Evolutionary conservation across 2,888 invertebrate genomes (phyloP).

Genomic region (Rhingia campestris): DNA sequence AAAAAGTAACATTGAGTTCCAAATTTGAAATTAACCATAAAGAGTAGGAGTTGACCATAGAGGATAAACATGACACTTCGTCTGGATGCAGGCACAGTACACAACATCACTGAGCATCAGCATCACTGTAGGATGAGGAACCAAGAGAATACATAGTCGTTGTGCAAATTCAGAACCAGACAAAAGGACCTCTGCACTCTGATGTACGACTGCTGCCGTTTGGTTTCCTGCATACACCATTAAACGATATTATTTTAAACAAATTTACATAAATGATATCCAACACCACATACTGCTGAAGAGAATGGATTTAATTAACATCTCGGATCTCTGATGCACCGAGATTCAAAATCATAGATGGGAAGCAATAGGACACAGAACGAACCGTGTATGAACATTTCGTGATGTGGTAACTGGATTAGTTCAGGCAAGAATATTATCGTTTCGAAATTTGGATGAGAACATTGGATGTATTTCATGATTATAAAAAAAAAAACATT

Average conservation of each 20-base stretch:
- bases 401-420: too few relatives aligned
- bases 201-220: slow-evolving; percentile 7
- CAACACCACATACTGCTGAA: neutral
- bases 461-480: too few relatives aligned
- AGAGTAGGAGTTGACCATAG: slow-evolving; percentile 10
- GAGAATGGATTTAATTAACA: slow-evolving; percentile 6
- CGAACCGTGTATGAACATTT: too few relatives aligned
- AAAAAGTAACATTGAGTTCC: slow-evolving; percentile 1
- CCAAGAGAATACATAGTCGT: neutral
- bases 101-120: neutral
- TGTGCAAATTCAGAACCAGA: neutral
- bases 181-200: neutral
- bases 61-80: slow-evolving; percentile 4
- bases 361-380: too few relatives aligned
- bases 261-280: slow-evolving; percentile 37
- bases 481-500: too few relatives aligned
- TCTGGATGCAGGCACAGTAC: slow-evolving; percentile 5
- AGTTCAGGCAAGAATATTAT: too few relatives aligned
- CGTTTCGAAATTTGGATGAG: too few relatives aligned
- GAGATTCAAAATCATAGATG: too few relatives aligned
- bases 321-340: neutral
- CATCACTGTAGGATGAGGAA: neutral
- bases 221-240: slow-evolving; percentile 17
- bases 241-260: slow-evolving; percentile 37
- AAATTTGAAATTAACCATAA: slow-evolving; percentile 17